These are phyloP conservation scores for Vidua macroura DNA, from an alignment of 2,113 vertebrate species.

Conservation along the genomic window DNA sequence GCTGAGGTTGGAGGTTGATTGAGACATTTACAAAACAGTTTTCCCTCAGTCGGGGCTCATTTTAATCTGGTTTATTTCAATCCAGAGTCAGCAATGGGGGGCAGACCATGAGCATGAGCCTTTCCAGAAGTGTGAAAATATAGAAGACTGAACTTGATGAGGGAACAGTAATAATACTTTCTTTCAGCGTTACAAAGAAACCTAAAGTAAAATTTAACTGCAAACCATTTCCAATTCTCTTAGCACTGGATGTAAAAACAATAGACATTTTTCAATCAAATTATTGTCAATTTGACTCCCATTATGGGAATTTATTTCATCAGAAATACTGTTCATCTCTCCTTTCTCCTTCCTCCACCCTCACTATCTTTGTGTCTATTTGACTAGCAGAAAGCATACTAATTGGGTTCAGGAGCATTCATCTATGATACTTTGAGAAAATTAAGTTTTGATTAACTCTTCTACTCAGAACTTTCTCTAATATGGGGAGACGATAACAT, in stretches of 20 bases:
- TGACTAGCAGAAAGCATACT: neutral
- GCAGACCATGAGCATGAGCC: neutral
- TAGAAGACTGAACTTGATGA: neutral
- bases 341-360: neutral
- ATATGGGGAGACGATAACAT: neutral
- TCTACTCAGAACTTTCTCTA: neutral
- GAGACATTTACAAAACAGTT: neutral
- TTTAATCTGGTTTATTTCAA: neutral
- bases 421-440: constrained; percentile 11
- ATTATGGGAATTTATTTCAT: neutral
- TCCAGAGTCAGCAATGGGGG: neutral
- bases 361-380: neutral
- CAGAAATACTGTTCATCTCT: neutral
- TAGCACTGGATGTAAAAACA: neutral
- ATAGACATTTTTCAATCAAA: neutral
- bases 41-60: neutral
- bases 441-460: constrained; percentile 44
- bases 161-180: neutral
- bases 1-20: neutral
- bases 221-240: neutral
- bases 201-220: neutral
- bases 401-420: constrained; percentile 30
- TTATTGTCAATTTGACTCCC: neutral
- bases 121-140: neutral
- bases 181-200: neutral